Base-by-base conservation (phyloP, 2,888 invertebrate species). In the Tholera decimalis region DNA sequence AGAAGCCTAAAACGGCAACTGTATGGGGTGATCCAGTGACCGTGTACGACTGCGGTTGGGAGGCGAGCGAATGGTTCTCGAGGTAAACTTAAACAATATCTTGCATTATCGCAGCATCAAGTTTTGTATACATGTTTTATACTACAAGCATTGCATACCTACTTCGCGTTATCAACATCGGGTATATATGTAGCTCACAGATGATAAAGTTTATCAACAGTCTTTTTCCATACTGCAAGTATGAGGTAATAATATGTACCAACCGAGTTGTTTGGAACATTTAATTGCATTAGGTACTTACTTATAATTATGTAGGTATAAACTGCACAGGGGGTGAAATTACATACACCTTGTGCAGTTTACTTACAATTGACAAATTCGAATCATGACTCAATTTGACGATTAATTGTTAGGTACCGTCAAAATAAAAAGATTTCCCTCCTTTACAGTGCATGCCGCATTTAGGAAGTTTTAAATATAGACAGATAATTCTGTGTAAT, bases 11-110 rank as follows among this genome's bases (percentile, higher is more conserved):
- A 57, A 92, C 88, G 4, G 96, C 96, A 0, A 84, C 91, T 0
- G 95, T 97, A 1, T 97, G 97, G 96, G 95, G 96, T 15, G 92
- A 92, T 1, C 83, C 92, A 0, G 95, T 97, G 1, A 92, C 96
- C 0, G 97, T 97, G 0, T 94, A 96, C 79, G 97, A 98, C 84
- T 98, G 98, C 86, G 98, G 98, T 0, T 96, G 96, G 64, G 96
- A 96, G 73, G 96, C 96, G 13, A 96, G 97, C 20, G 96, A 96
- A 58, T 98, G 98, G 98, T 94, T 98, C 83, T 97, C 97, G 0
- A 96, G 93, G 96, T 95, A 84, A 64, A 65, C 54, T 33, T 7
- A 15, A 37, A 4, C n/a, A 4, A 7, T 43, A 24, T 11, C 22
- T 30, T 20, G 6, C 22, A 22, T 30, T 61, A 73, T 53, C 43